Conservation (phyloP, 2,113 vertebrate genomes). For the Psilopogon haemacephalus region DNA sequence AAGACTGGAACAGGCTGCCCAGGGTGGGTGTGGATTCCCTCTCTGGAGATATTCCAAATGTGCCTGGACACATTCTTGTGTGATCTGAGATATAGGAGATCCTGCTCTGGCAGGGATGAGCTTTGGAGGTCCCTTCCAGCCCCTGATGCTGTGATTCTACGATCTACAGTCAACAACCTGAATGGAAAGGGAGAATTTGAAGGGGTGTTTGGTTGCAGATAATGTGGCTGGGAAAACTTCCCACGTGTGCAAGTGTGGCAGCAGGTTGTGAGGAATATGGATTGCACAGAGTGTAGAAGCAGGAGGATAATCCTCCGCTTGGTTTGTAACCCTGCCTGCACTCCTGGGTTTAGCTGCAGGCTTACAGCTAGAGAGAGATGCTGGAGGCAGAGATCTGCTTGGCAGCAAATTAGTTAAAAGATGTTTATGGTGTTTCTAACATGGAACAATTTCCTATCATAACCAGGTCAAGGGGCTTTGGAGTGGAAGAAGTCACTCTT, state of each 20-base stretch:
- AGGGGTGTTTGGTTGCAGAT: background rate
- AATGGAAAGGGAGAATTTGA: background rate
- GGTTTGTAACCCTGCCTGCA: background rate
- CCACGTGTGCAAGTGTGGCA: background rate
- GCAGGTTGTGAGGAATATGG: background rate
- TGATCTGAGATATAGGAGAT: too few species aligned
- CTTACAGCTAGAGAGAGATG: background rate
- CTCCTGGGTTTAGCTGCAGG: background rate
- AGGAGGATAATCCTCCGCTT: background rate
- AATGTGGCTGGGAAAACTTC: background rate
- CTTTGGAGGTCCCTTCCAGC: too few species aligned
- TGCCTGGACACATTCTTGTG: too few species aligned
- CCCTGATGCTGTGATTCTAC: too few species aligned
- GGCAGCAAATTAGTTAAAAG: background rate
- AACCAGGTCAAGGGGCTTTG: background rate
- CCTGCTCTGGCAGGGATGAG: too few species aligned
- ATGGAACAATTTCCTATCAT: background rate
- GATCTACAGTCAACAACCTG: slow-evolving; percentile 9
- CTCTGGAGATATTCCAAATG: too few species aligned
- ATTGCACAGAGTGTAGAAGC: background rate
- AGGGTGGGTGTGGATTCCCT: too few species aligned
- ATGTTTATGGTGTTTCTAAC: background rate
- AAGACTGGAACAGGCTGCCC: too few species aligned
- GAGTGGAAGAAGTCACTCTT: background rate
- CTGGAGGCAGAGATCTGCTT: background rate